Evolutionary conservation across 1,140 invertebrate genomes (phyloP).

Genomic region (Tribolium madens): DNA sequence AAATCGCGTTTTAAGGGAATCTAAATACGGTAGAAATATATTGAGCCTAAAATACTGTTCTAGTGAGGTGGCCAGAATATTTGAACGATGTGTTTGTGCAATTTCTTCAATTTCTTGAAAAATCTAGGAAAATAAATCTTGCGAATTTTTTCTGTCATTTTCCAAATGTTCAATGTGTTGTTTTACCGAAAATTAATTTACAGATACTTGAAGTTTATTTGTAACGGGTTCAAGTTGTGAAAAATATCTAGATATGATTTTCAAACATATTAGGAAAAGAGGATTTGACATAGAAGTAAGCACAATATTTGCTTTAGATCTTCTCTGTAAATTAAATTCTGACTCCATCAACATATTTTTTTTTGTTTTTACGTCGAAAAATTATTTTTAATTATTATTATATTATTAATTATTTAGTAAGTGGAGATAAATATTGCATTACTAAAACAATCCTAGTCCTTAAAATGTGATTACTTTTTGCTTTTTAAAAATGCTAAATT

Average conservation of each 20-base stretch:
- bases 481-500: no score
- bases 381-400: no score
- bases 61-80: background rate
- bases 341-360: no score
- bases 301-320: no score
- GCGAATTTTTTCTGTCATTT: background rate
- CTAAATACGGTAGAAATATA: constrained; percentile 7
- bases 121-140: background rate
- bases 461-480: no score
- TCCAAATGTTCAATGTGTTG: constrained; percentile 1
- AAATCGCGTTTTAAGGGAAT: constrained; percentile 2
- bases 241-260: background rate
- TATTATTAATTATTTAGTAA: no score
- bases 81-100: background rate
- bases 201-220: background rate
- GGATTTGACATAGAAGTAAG: background rate
- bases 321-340: no score
- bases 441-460: no score
- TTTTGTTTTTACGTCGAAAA: no score
- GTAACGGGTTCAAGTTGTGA: background rate
- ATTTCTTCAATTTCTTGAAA: background rate
- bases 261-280: background rate
- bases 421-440: no score
- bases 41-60: background rate
- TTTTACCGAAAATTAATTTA: background rate